These are phyloP conservation scores for Stegodyphus dumicola DNA, from an alignment of 1,140 invertebrate genomes.

Conservation along the genomic window DNA sequence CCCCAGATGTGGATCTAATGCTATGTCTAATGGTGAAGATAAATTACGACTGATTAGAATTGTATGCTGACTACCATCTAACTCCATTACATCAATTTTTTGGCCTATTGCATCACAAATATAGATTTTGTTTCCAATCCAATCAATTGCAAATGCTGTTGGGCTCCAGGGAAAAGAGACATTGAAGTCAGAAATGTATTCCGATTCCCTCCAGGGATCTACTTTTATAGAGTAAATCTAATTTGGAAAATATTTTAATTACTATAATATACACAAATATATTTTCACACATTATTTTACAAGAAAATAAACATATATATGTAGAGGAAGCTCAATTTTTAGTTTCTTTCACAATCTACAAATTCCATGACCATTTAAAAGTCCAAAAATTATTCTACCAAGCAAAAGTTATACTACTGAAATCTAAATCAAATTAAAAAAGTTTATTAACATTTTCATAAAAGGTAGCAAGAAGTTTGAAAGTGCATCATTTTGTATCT, in stretches of 20 bases:
- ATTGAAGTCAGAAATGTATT: conserved; percentile 73
- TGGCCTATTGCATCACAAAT: conserved; percentile 92
- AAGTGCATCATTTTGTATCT: too few relatives aligned
- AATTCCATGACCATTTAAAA: too few relatives aligned
- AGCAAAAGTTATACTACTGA: too few relatives aligned
- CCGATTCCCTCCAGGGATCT: conserved; percentile 64
- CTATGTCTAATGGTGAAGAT: conserved; percentile 89
- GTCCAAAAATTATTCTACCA: too few relatives aligned
- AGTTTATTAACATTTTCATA: too few relatives aligned
- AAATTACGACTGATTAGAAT: conserved; percentile 92
- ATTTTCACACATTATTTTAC: background rate
- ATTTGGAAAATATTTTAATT: conserved; percentile 8
- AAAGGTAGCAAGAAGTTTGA: too few relatives aligned
- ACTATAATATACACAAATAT: background rate
- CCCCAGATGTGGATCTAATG: conserved; percentile 88
- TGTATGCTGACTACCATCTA: conserved; percentile 84
- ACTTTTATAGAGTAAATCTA: conserved; percentile 64
- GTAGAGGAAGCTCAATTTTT: too few relatives aligned
- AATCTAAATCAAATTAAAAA: too few relatives aligned
- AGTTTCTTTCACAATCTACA: too few relatives aligned
- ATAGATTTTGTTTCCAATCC: conserved; percentile 96
- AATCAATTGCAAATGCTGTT: conserved; percentile 92
- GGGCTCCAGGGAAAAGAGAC: conserved; percentile 87
- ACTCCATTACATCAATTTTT: conserved; percentile 92
- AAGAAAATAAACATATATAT: too few relatives aligned